Percentiles rank a stretch among this genome's conserved stretches.
phyloP scores from a whole-genome alignment of 2,888 invertebrate species.

The Epirrhoe alternata region DNA sequence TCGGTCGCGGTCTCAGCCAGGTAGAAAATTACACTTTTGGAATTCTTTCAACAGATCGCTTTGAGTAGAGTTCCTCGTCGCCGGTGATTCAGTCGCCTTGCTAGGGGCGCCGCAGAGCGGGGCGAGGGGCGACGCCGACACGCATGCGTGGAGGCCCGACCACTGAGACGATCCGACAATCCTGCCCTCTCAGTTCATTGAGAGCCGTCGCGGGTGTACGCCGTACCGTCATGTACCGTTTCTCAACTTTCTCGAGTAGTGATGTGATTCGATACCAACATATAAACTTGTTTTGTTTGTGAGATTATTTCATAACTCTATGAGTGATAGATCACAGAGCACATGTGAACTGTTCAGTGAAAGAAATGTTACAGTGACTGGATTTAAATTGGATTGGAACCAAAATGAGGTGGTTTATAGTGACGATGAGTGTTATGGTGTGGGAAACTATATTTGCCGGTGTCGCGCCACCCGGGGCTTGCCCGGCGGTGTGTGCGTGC shows the following conservation, averaged over 20 bases:
- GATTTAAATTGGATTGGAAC: slow-evolving; percentile 60
- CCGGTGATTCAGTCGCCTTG: slow-evolving; percentile 66
- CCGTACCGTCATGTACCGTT: slow-evolving; percentile 87
- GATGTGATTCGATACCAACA: slow-evolving; percentile 82
- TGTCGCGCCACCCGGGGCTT: slow-evolving; percentile 85
- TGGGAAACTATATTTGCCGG: slow-evolving; percentile 73
- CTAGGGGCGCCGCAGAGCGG: slow-evolving; percentile 83
- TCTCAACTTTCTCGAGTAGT: slow-evolving; percentile 83
- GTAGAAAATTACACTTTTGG: slow-evolving; percentile 83
- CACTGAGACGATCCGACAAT: slow-evolving; percentile 75
- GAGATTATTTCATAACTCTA: slow-evolving; percentile 57
- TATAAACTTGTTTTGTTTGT: slow-evolving; percentile 59
- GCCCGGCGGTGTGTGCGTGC: slow-evolving; percentile 93
- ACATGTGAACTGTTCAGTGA: slow-evolving; percentile 54
- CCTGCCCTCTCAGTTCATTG: slow-evolving; percentile 81
- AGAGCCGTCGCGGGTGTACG: slow-evolving; percentile 73
- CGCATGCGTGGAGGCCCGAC: slow-evolving; percentile 80
- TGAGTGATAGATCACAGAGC: slow-evolving; percentile 43
- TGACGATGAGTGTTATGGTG: slow-evolving; percentile 78
- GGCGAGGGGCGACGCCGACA: slow-evolving; percentile 74
- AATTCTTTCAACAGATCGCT: slow-evolving; percentile 81
- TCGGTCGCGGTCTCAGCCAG: slow-evolving; percentile 76
- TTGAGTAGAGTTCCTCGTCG: slow-evolving; percentile 78
- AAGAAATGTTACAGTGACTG: slow-evolving; percentile 66
- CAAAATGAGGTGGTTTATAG: slow-evolving; percentile 81